Conservation (phyloP, 2,113 vertebrate species). For the Oenanthe oenanthe region DNA sequence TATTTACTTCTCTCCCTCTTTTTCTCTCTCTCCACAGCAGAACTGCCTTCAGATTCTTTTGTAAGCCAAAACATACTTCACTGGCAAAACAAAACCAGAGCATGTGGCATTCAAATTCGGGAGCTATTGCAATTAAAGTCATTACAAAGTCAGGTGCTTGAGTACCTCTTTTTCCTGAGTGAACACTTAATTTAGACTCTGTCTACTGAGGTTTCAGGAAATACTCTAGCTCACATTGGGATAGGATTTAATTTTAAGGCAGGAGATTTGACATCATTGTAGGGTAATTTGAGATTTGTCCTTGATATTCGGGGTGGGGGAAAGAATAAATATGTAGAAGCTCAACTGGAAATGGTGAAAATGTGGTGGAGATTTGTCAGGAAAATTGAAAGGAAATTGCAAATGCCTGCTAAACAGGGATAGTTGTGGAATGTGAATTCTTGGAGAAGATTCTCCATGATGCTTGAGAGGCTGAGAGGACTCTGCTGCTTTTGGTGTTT, state of each 20-base stretch:
- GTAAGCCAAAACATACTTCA: background rate
- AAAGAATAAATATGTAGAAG: background rate
- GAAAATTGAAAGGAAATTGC: background rate
- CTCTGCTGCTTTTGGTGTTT: background rate
- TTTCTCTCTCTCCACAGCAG: background rate
- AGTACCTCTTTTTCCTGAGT: background rate
- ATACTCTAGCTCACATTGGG: background rate
- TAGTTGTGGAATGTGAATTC: background rate
- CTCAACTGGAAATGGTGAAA: background rate
- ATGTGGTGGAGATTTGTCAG: background rate
- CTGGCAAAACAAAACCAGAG: background rate
- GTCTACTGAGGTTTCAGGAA: background rate
- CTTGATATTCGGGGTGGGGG: background rate
- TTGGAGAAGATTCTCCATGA: background rate
- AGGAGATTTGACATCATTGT: background rate
- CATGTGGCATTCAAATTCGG: background rate
- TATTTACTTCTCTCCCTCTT: constrained; percentile 22
- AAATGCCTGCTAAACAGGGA: background rate
- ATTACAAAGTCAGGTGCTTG: background rate
- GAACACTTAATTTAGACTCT: background rate
- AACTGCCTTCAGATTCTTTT: background rate
- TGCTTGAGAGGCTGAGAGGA: background rate
- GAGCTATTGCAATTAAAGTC: background rate
- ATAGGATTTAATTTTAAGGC: constrained; percentile 2
- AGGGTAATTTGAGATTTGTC: background rate